A percentile compares a stretch with the other conserved stretches of the same genome.
Evolutionary conservation across 2,113 vertebrate species (phyloP).

Genomic region (Mastomys coucha): DNA sequence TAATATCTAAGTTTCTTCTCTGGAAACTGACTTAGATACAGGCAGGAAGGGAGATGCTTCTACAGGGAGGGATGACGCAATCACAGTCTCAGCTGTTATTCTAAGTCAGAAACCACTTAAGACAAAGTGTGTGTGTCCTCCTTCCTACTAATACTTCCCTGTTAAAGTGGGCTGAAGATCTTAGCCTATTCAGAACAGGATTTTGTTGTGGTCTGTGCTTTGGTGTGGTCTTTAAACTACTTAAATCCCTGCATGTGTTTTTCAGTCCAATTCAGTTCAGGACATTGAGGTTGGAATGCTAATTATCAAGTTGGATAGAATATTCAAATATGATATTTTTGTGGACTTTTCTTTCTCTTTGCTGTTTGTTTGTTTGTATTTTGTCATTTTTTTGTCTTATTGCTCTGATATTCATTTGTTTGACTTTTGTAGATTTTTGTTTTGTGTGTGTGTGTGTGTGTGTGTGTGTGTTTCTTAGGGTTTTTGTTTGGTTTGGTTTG

Average conservation of each 20-base stretch:
- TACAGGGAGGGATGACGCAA: not conserved
- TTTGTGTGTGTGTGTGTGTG: not conserved
- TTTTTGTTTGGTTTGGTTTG: not conserved
- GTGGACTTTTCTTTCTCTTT: not conserved
- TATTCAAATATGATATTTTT: not conserved
- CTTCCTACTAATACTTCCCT: not conserved
- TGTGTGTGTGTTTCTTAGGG: not conserved
- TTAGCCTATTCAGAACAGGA: not conserved
- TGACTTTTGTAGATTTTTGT: not conserved
- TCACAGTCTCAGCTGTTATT: not conserved
- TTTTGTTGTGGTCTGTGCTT: not conserved
- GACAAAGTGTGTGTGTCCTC: not conserved
- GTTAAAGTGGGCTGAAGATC: not conserved
- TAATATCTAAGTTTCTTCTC: not conserved
- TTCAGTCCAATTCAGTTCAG: not conserved
- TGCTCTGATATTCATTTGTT: not conserved
- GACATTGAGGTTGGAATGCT: not conserved
- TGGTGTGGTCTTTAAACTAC: not conserved
- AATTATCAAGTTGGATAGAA: not conserved
- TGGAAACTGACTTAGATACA: not conserved
- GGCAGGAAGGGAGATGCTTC: not conserved
- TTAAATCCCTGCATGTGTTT: not conserved
- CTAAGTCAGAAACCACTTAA: not conserved
- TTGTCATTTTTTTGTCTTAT: not conserved
- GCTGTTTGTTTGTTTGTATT: not conserved